Conservation (phyloP, 2,113 vertebrate genomes). For the Apeltes quadracus region DNA sequence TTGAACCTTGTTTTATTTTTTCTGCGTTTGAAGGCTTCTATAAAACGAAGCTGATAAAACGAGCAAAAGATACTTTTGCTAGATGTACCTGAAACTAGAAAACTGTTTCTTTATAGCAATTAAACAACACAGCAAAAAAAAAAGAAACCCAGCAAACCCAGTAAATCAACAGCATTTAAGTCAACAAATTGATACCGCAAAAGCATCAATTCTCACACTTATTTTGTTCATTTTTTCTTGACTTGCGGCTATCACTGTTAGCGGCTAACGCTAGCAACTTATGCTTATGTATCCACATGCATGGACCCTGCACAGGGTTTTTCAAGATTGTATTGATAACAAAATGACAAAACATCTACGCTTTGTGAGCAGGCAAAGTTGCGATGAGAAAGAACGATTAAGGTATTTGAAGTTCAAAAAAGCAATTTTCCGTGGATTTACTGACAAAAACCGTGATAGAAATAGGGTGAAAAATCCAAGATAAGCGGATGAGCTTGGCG, state of each 20-base stretch:
- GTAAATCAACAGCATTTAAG: neutral
- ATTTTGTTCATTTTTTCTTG: neutral
- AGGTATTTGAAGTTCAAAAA: slow-evolving; percentile 12
- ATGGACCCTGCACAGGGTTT: neutral
- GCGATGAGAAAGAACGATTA: neutral
- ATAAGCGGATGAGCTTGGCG: neutral
- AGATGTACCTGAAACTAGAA: slow-evolving; percentile 7
- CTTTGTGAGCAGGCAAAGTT: neutral
- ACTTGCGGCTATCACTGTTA: neutral
- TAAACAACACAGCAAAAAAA: slow-evolving; percentile 3
- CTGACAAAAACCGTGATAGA: neutral
- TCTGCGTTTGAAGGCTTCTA: neutral
- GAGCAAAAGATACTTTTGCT: neutral
- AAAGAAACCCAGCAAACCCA: neutral
- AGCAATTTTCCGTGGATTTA: slow-evolving; percentile 10
- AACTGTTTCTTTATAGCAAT: slow-evolving; percentile 30
- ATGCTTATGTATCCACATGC: neutral
- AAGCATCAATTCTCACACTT: neutral
- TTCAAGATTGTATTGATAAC: too few species aligned
- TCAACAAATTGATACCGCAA: slow-evolving; percentile 1
- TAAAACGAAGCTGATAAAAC: slow-evolving; percentile 2
- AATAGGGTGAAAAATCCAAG: slow-evolving; percentile 10
- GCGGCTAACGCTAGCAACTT: too few species aligned
- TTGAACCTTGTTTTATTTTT: slow-evolving; percentile 7
- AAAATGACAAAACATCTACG: neutral